Base-by-base conservation (phyloP, 2,888 invertebrate species). In the Panorpa germanica region DNA sequence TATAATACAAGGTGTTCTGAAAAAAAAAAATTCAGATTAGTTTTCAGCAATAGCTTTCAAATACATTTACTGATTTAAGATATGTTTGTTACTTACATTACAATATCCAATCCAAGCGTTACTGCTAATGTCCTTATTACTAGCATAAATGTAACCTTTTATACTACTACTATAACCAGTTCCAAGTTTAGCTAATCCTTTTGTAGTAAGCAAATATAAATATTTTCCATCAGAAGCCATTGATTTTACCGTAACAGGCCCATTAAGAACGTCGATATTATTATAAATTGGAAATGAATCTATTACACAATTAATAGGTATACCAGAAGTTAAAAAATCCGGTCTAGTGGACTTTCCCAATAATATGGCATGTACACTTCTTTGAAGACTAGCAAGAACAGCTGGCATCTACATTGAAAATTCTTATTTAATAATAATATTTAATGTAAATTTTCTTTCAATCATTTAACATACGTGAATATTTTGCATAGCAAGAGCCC, bases 91-190 rank as follows among this genome's bases (percentile, higher is more conserved):
- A 55, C 63, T 59, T 52, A 83, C 85, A 53, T 74, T 73, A 49
- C 83, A 83, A 59, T 68, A 82, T 13, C 88, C 83, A 37, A 91
- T 59, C 77, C 81, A 86, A n/a, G n/a, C n/a, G n/a, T n/a, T n/a
- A 28, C 83, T 83, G 39, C 63, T 66, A 27, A 67, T 65, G 45
- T 85, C 83, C 38, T 73, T 71, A 50, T 85, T 85, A 48, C 78
- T 72, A 38, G 73, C 59, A 48, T 90, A 85, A 13, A 90, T 65
- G 45, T 85, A 80, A n/a, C 90, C 93, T 53, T 78, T 78, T 39
- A 86, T 69, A 5, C 95, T 90, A 38, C 85, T 86, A 28, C 83
- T 82, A 49, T 86, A 88, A 5, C 96, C 96, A 29, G 91, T 83
- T 11, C 96, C 96, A 37, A 96, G 72, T 60, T 96, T 96, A 37